These are phyloP conservation scores for Cervus canadensis DNA, from an alignment of 2,113 vertebrate genomes.

Conservation along the genomic window DNA sequence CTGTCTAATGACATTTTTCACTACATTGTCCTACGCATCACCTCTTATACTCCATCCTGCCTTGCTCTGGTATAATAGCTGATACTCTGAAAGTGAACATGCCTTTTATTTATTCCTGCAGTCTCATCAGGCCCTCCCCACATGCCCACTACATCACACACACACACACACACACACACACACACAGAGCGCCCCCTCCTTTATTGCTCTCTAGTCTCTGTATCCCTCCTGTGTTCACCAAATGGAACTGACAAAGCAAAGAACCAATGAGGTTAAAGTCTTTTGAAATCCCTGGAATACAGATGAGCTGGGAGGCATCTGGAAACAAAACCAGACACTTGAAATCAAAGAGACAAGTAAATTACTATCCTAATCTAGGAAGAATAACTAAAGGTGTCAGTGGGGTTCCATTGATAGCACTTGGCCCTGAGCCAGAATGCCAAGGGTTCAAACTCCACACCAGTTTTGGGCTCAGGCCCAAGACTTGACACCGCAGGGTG, in stretches of 20 bases:
- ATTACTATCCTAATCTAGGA: conserved; percentile 70
- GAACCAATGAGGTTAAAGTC: conserved; percentile 71
- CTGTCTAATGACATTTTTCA: conserved; percentile 55
- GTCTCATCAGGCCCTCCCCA: conserved; percentile 24
- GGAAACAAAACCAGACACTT: conserved; percentile 71
- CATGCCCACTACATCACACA: not conserved
- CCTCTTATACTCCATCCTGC: conserved; percentile 45
- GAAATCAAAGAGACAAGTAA: conserved; percentile 73
- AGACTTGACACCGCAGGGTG: conserved; percentile 46
- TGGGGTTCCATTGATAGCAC: conserved; percentile 72
- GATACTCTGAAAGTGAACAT: conserved; percentile 39
- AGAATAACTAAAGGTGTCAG: conserved; percentile 74
- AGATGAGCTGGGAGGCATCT: conserved; percentile 66
- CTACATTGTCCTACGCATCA: conserved; percentile 47
- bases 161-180: not conserved
- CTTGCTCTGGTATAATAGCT: conserved; percentile 47
- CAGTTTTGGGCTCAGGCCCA: conserved; percentile 57
- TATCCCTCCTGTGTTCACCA: conserved; percentile 48
- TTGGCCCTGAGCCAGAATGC: conserved; percentile 69
- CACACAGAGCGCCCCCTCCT: not conserved
- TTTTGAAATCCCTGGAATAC: conserved; percentile 71
- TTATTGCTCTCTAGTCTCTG: conserved; percentile 36
- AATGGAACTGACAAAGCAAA: conserved; percentile 67
- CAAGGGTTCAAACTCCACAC: conserved; percentile 68
- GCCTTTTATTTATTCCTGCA: conserved; percentile 60